These are phyloP conservation scores for Drosophila cognata DNA, from an alignment of 2,888 invertebrate genomes.

Conservation along the genomic window DNA sequence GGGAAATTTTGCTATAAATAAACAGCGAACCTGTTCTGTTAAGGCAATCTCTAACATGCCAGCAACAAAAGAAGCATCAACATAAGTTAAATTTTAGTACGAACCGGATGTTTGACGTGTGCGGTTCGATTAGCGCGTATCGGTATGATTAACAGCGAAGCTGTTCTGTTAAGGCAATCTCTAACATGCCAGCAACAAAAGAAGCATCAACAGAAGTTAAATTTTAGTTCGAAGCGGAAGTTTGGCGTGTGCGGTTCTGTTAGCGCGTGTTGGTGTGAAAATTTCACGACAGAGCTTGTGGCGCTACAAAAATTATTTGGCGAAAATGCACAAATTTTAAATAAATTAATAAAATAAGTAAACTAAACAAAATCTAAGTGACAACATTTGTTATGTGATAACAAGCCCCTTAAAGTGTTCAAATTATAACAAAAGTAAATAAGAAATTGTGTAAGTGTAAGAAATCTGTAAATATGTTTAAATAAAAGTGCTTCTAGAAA, in stretches of 20 bases:
- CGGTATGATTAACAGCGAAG: not conserved
- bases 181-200: not conserved
- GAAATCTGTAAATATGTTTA: not conserved
- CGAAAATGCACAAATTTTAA: not conserved
- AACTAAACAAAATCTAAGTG: not conserved
- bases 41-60: not conserved
- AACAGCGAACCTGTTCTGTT: slow-evolving; percentile 12
- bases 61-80: not conserved
- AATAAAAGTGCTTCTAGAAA: not conserved
- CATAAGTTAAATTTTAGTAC: slow-evolving; percentile 35
- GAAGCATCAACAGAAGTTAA: not conserved
- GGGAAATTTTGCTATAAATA: slow-evolving; percentile 32
- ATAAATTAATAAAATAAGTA: not conserved
- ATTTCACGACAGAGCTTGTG: not conserved
- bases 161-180: slow-evolving; percentile 10
- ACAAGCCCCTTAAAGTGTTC: not conserved
- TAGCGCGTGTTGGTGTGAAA: slow-evolving; percentile 3
- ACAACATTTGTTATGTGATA: not conserved
- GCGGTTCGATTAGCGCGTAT: slow-evolving; percentile 10
- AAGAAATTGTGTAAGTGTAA: not conserved
- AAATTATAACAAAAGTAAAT: not conserved
- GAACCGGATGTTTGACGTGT: slow-evolving; percentile 24
- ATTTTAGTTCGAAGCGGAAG: slow-evolving; percentile 42
- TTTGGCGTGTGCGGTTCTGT: slow-evolving; percentile 19
- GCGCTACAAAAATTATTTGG: not conserved